Conservation (phyloP, 2,888 invertebrate genomes). For the Cerceris rybyensis region DNA sequence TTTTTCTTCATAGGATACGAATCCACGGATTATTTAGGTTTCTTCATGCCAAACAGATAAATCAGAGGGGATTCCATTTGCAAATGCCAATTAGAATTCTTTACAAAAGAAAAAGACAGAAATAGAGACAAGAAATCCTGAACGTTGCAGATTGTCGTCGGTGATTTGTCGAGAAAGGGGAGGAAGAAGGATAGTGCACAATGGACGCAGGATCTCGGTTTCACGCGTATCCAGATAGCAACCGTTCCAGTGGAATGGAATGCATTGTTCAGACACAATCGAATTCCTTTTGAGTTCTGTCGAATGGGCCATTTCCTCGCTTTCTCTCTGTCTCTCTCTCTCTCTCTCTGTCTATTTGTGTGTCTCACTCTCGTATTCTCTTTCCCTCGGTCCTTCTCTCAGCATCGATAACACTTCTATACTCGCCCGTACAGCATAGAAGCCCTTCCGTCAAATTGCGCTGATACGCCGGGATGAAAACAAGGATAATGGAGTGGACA, state of each 20-base stretch:
- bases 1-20: conserved; percentile 11
- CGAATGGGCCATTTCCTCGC: conserved; percentile 51
- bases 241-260: conserved; percentile 44
- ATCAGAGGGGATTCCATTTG: background rate
- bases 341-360: conserved; percentile 14
- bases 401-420: conserved; percentile 15
- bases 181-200: conserved; percentile 38
- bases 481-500: conserved; percentile 3
- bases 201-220: conserved; percentile 40
- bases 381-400: conserved; percentile 5
- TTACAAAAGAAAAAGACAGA: background rate
- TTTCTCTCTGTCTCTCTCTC: background rate
- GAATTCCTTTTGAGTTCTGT: conserved; percentile 53
- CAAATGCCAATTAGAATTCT: background rate
- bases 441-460: conserved; percentile 31
- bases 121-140: background rate
- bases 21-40: background rate
- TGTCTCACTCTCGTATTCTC: background rate
- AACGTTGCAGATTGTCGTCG: background rate
- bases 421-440: conserved; percentile 3
- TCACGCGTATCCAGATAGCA: conserved; percentile 55
- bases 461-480: conserved; percentile 27
- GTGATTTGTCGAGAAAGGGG: conserved; percentile 32
- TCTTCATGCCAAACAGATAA: background rate
- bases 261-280: conserved; percentile 60